Evolutionary conservation across 2,888 invertebrate genomes (phyloP).

Genomic region (Philonicus albiceps): DNA sequence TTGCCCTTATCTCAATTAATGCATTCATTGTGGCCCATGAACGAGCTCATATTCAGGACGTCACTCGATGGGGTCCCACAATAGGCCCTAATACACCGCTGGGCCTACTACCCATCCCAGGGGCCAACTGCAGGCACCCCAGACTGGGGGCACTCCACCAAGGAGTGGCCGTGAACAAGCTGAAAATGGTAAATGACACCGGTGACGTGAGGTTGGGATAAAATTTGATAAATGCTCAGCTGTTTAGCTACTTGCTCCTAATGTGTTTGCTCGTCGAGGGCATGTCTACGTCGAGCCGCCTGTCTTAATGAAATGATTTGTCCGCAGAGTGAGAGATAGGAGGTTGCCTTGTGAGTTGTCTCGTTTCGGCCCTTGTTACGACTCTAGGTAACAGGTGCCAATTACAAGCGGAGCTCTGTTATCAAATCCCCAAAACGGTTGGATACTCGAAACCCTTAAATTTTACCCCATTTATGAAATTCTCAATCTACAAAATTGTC

Average conservation of each 20-base stretch:
- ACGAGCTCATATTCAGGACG: neutral
- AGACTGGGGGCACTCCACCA: neutral
- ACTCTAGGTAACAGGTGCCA: conserved; percentile 12
- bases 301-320: conserved; percentile 30
- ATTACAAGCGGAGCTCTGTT: neutral
- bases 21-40: conserved; percentile 18
- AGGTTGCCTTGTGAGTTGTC: neutral
- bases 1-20: conserved; percentile 37
- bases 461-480: neutral
- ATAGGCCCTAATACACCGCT: neutral
- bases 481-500: neutral
- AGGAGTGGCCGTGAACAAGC: neutral
- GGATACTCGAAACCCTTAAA: neutral
- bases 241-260: conserved; percentile 1
- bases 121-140: neutral
- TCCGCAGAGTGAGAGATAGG: neutral
- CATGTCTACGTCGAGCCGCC: conserved; percentile 8
- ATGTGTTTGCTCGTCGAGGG: conserved; percentile 1
- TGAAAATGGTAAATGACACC: conserved; percentile 31
- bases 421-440: neutral
- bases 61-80: neutral
- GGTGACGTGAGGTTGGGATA: conserved; percentile 30
- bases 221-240: conserved; percentile 34
- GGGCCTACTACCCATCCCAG: neutral
- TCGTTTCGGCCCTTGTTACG: neutral